Evolutionary conservation across 37 sponge, comb jelly and placozoan species (phyloP).

Genomic region (Spongilla lacustris): DNA sequence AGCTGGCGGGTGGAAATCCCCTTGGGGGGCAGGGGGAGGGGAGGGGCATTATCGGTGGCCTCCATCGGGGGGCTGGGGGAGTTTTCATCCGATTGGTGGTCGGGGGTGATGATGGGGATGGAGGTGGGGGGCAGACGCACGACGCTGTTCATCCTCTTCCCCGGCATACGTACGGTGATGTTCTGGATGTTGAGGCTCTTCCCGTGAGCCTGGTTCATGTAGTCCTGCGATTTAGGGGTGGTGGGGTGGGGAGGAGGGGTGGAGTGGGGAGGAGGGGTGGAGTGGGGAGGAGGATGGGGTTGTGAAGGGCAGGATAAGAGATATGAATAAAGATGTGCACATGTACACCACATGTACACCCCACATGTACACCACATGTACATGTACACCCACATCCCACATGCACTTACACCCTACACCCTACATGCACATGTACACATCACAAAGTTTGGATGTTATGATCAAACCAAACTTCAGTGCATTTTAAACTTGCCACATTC

Average conservation of each 20-base stretch:
- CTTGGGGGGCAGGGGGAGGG: constrained; percentile 15
- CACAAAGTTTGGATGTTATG: too few species aligned
- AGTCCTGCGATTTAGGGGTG: constrained; percentile 62
- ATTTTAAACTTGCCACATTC: too few species aligned
- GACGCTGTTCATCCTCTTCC: constrained; percentile 34
- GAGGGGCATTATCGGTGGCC: constrained; percentile 28
- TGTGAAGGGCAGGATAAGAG: too few species aligned
- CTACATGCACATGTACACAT: too few species aligned
- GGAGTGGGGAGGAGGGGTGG: background rate
- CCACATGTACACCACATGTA: too few species aligned
- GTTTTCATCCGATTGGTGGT: constrained; percentile 1
- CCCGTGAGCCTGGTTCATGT: constrained; percentile 76
- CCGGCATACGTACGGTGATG: constrained; percentile 77
- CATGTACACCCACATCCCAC: too few species aligned
- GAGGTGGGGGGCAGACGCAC: background rate
- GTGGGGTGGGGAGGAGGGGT: background rate
- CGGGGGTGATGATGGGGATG: background rate
- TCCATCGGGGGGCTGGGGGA: constrained; percentile 22
- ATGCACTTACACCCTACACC: too few species aligned
- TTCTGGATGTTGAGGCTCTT: constrained; percentile 70
- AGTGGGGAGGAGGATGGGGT: background rate
- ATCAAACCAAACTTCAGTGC: too few species aligned
- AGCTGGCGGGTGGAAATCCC: background rate
- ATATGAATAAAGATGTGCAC: too few species aligned
- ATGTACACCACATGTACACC: too few species aligned